Conservation (phyloP, 2,888 invertebrate species). For the Rutpela maculata region DNA sequence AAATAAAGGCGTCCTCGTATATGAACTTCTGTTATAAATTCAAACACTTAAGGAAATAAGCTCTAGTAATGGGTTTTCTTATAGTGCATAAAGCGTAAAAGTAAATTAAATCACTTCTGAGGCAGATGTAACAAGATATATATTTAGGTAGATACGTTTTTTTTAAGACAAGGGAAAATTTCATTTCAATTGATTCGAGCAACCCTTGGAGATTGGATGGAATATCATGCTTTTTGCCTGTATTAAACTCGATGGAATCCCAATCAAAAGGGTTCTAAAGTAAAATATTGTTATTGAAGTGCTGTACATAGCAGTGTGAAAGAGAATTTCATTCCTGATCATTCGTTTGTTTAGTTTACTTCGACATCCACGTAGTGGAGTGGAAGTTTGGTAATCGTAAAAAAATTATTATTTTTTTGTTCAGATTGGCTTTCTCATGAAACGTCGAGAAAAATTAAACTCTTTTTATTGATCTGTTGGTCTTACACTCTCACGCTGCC, state of each 20-base stretch:
- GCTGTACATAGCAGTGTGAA: neutral
- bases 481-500: too few species aligned
- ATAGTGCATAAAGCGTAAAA: neutral
- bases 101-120: neutral
- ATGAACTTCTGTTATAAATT: too few species aligned
- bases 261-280: neutral
- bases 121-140: neutral
- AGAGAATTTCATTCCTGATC: neutral
- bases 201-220: neutral
- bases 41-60: too few species aligned
- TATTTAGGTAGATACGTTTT: neutral
- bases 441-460: too few species aligned
- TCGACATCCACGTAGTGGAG: too few species aligned
- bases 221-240: neutral
- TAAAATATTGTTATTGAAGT: slow-evolving; percentile 3
- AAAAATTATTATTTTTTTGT: too few species aligned
- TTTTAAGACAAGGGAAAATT: neutral
- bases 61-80: too few species aligned
- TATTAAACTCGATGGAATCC: neutral
- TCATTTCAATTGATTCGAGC: slow-evolving; percentile 8
- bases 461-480: too few species aligned
- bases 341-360: too few species aligned
- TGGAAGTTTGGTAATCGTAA: too few species aligned
- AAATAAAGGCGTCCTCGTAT: too few species aligned
- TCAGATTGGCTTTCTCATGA: too few species aligned